Evolutionary conservation across 2,113 vertebrate genomes (phyloP), one percentile per base, ranked within the genome.

Genomic region (Lasiurus cinereus): DNA sequence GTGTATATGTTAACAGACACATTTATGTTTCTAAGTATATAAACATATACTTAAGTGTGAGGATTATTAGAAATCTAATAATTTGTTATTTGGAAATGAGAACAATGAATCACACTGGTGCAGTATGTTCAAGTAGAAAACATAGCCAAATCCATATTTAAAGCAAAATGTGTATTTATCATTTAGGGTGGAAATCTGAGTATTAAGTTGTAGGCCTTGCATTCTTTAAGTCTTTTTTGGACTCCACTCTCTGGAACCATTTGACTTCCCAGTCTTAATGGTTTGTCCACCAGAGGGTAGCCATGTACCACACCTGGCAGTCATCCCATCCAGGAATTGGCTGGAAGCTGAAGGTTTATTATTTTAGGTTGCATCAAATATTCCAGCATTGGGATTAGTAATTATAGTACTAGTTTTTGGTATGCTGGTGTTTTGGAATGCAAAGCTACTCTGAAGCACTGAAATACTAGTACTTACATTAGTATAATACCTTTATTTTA

Each of bases 221-320:
- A 8, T 78, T 66, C 87, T 64, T 15, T 83, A 64, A 48, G 13
- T 15, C 15, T 52, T 52, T 70, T 87, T 7, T 48, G 22, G 27
- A 2, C 36, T 27, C 3, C 85, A 43, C 69, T 59, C 22, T 70
- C 27, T 73, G 48, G 48, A 76, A 76, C 62, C 39, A 16, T 70
- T 74, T 83, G 54, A 67, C 11, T 24, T 5, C 39, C 18, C 31
- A 2, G 33, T 91, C 21, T 39, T n/a, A 22, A 22, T 80, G 15
- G 15, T 59, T 62, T 94, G 62, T 87, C 88, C 77, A 33, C 88
- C 83, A 96, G 88, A 59, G 76, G 72, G 59, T 14, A 67, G 79
- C 67, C 50, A 22, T 27, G 21, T 22, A 46, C 31, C 21, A 39
- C 56, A 46, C 64, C 9, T 52, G 7, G 19, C 31, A 21, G 9